Evolutionary conservation across 2,113 vertebrate genomes (phyloP), one percentile per base, ranked within the genome.

Genomic region (Mohoua ochrocephala): DNA sequence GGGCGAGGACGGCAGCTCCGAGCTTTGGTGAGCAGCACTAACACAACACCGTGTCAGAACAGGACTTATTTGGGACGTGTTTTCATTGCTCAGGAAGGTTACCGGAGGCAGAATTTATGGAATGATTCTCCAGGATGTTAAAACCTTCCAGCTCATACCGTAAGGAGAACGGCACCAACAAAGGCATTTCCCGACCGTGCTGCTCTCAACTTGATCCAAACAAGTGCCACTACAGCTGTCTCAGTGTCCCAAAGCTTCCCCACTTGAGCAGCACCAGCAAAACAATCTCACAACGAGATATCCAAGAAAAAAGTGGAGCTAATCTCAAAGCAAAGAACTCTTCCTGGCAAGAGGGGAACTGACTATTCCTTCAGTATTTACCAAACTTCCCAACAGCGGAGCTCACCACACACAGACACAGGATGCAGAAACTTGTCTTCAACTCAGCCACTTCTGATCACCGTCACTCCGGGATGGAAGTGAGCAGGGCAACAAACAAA

Each of bases 221-320:
- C 47, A 56, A 75, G 47, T 3, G 13, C 35, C 17, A 15, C 33
- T 7, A 2, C 18, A 41, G 41, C 2, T 45, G 24, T 4, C 41
- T 15, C 49, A 22, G 56, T 1, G 24, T 6, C 6, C 64, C 35
- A 21, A 47, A 63, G 41, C 61, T 15, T 71, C 41, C 73, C 54
- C 31, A 20, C 53, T 10, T 2, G 1, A 10, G 64, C 59, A 74
- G 87, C 53, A 31, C 24, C 47, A 75, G 26, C 44, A 59, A 8
- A 63, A 44, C 60, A 11, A 27, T 9, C 59, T 17, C 73, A n/a
- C 27, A 22, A 1, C 4, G 39, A 67, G 47, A 42, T 1, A 74
- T 0, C 21, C 11, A 37, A 24, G n/a, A 22, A 77, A 67, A 84
- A 70, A 6, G 13, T 2, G 3, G 2, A 44, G 17, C 17, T 44